Conservation (phyloP, 1,140 invertebrate species). For the Nixonia krombeini region DNA sequence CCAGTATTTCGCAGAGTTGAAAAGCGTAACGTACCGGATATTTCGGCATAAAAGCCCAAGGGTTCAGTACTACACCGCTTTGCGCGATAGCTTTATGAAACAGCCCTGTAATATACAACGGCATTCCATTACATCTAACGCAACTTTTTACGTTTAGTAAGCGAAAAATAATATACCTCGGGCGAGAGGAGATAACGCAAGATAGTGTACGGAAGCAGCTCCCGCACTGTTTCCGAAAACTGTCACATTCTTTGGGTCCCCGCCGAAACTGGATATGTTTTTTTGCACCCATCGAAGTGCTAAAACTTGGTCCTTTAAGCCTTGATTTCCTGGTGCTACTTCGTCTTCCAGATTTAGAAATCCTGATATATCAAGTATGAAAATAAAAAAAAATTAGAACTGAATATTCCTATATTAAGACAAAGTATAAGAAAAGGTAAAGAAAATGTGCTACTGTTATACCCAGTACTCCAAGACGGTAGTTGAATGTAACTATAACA, state of each 20-base stretch:
- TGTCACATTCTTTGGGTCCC: slow-evolving; percentile 36
- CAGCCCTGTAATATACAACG: slow-evolving; percentile 69
- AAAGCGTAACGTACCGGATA: slow-evolving; percentile 45
- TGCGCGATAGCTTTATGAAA: slow-evolving; percentile 80
- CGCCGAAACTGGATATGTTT: slow-evolving; percentile 34
- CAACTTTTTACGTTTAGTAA: slow-evolving; percentile 5
- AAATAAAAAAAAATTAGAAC: too few species aligned
- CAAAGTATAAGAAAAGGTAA: too few species aligned
- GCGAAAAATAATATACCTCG: slow-evolving; percentile 19
- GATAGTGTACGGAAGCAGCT: slow-evolving; percentile 29
- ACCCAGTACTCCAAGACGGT: slow-evolving; percentile 76
- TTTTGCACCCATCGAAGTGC: slow-evolving; percentile 28
- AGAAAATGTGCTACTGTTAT: too few species aligned
- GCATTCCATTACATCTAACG: not conserved
- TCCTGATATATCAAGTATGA: slow-evolving; percentile 5
- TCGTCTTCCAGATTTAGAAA: slow-evolving; percentile 36
- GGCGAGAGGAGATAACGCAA: slow-evolving; percentile 30
- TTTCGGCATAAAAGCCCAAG: slow-evolving; percentile 78
- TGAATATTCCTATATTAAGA: too few species aligned
- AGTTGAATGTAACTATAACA: slow-evolving; percentile 76
- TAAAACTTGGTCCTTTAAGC: slow-evolving; percentile 37
- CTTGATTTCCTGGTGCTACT: slow-evolving; percentile 34
- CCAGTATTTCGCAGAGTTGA: slow-evolving; percentile 59
- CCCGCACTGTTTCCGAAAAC: slow-evolving; percentile 39
- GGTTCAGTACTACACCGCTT: slow-evolving; percentile 81